A percentile compares a stretch with the other conserved stretches of the same genome.
phyloP scores from a whole-genome alignment of 1,140 invertebrate species.

The Magallana angulata region DNA sequence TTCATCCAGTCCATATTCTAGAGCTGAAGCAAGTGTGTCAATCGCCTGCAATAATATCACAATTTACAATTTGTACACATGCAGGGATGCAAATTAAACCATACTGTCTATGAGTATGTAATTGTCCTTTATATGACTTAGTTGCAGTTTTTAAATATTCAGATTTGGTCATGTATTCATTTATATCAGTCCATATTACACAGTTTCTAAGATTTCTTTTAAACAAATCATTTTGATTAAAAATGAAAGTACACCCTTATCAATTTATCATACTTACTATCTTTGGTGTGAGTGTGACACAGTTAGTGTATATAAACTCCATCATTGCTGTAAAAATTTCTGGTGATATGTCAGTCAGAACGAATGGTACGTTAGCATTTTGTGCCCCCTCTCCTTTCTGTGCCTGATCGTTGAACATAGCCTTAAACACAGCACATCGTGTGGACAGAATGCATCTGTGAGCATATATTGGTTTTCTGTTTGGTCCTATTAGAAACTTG shows the following conservation, averaged over 20 bases:
- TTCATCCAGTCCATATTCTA: constrained; percentile 78
- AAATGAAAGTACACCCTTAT: too few relatives aligned
- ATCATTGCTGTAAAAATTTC: constrained; percentile 77
- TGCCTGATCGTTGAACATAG: constrained; percentile 76
- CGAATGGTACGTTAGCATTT: constrained; percentile 74
- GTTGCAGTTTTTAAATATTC: too few relatives aligned
- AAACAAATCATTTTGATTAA: too few relatives aligned
- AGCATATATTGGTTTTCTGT: constrained; percentile 74
- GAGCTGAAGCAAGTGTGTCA: constrained; percentile 75
- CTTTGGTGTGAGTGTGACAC: constrained; percentile 75
- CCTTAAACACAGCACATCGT: constrained; percentile 77
- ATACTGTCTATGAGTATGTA: too few relatives aligned
- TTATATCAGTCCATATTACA: too few relatives aligned
- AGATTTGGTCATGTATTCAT: too few relatives aligned
- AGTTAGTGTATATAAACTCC: constrained; percentile 78
- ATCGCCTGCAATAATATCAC: constrained; percentile 66
- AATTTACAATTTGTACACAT: too few relatives aligned
- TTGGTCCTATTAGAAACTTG: constrained; percentile 76
- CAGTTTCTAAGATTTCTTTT: too few relatives aligned
- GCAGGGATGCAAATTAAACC: too few relatives aligned
- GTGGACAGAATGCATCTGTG: constrained; percentile 77
- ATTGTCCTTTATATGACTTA: too few relatives aligned
- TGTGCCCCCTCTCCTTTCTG: constrained; percentile 61
- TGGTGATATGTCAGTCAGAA: constrained; percentile 75
- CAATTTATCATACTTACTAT: constrained; percentile 65